Conservation (phyloP, 2,888 invertebrate genomes). For the Thumatha senex region DNA sequence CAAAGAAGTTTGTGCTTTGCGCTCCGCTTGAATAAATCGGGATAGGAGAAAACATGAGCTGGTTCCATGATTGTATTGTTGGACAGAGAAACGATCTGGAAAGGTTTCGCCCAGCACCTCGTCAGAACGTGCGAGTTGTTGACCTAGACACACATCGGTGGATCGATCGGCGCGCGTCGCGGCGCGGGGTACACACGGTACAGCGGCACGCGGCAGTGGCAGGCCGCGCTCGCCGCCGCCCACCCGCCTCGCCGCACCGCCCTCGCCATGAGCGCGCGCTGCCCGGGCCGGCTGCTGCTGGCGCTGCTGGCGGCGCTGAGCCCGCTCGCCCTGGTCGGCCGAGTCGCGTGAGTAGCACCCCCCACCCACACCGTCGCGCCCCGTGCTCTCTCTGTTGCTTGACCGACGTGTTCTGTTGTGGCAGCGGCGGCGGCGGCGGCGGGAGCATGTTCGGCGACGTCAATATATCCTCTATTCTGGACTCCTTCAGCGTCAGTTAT, state of each 20-base stretch:
- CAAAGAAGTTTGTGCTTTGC: no score
- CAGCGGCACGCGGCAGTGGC: constrained; percentile 36
- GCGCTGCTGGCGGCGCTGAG: constrained; percentile 49
- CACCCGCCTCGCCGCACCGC: not conserved
- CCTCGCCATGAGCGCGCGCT: constrained; percentile 46
- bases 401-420: constrained; percentile 47
- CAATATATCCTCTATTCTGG: constrained; percentile 95
- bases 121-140: no score
- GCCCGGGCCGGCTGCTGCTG: constrained; percentile 50
- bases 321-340: constrained; percentile 46
- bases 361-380: not conserved
- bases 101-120: no score
- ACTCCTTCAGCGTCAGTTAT: constrained; percentile 96
- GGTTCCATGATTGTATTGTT: no score
- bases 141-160: no score
- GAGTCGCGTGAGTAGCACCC: constrained; percentile 52
- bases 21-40: no score
- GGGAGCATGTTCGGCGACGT: constrained; percentile 90
- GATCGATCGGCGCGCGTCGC: constrained; percentile 12
- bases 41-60: no score
- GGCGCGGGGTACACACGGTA: constrained; percentile 13
- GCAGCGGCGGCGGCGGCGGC: constrained; percentile 86
- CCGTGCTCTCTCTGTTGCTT: constrained; percentile 1
- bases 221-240: constrained; percentile 32
- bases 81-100: no score